Percentiles rank a stretch among this genome's conserved stretches.
Evolutionary conservation across 2,113 vertebrate genomes (phyloP).

Genomic region (Pelecanoides urinatrix): DNA sequence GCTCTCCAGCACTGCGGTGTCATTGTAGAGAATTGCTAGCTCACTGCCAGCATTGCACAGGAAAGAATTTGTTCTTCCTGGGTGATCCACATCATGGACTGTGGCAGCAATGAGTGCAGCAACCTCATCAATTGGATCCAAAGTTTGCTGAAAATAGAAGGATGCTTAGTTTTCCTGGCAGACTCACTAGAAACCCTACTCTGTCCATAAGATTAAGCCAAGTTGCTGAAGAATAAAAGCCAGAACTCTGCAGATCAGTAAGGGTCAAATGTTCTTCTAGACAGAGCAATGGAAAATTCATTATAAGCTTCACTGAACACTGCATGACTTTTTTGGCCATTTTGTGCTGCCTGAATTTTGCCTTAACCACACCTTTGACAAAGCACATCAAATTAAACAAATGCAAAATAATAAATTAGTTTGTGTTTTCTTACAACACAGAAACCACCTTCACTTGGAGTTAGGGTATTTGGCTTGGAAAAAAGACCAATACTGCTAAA

Average conservation of each 20-base stretch:
- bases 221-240: constrained; percentile 13
- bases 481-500: not conserved
- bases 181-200: constrained; percentile 2
- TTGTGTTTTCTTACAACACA: not conserved
- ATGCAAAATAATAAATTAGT: not conserved
- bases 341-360: not conserved
- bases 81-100: constrained; percentile 95
- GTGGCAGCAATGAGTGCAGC: constrained; percentile 93
- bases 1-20: constrained; percentile 93
- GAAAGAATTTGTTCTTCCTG: constrained; percentile 95
- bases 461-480: not conserved
- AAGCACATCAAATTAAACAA: constrained; percentile 5
- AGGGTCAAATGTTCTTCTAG: constrained; percentile 28
- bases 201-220: constrained; percentile 19
- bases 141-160: constrained; percentile 82
- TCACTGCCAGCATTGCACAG: constrained; percentile 93
- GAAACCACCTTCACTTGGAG: not conserved
- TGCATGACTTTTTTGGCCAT: not conserved
- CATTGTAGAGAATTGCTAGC: constrained; percentile 93
- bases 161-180: constrained; percentile 31
- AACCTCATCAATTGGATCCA: constrained; percentile 90
- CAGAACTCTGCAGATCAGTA: constrained; percentile 9
- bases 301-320: not conserved
- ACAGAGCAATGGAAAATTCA: constrained; percentile 27
- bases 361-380: not conserved